phyloP scores from a whole-genome alignment of 2,888 invertebrate genomes.

The Cephus spinipes region DNA sequence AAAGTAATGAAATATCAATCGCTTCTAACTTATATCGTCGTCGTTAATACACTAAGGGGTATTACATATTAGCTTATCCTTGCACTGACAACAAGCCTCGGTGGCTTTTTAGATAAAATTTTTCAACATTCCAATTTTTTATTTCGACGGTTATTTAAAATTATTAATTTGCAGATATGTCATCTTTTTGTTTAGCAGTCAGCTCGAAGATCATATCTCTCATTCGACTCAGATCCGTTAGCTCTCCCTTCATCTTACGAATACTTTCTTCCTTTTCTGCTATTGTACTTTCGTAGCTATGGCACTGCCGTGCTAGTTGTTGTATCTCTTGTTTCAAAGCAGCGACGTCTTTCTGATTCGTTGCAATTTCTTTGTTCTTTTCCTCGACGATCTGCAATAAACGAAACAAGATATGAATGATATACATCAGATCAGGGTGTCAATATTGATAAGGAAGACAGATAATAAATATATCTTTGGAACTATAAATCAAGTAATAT shows the following conservation, averaged over 20 bases:
- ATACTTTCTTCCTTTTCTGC: constrained; percentile 49
- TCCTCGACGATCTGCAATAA: constrained; percentile 46
- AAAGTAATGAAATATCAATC: no score
- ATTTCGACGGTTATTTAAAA: no score
- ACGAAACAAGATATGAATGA: background rate
- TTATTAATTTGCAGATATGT: constrained; percentile 20
- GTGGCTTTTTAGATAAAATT: no score
- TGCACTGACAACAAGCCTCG: no score
- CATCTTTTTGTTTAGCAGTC: constrained; percentile 55
- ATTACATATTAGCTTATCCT: no score
- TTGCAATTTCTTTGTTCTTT: constrained; percentile 47
- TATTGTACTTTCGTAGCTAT: constrained; percentile 46
- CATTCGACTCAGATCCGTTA: constrained; percentile 55
- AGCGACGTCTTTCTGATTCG: constrained; percentile 46
- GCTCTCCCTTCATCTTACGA: constrained; percentile 44
- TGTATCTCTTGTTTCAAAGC: constrained; percentile 55
- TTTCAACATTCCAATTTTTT: no score
- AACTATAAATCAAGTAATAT: background rate
- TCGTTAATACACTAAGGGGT: no score
- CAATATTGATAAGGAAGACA: background rate
- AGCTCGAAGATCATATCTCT: constrained; percentile 59
- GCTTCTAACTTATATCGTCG: no score
- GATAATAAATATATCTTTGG: background rate
- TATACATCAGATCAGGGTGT: no score
- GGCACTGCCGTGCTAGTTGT: constrained; percentile 46